phyloP scores from a whole-genome alignment of 2,888 invertebrate species.

The Agrypnus murinus region DNA sequence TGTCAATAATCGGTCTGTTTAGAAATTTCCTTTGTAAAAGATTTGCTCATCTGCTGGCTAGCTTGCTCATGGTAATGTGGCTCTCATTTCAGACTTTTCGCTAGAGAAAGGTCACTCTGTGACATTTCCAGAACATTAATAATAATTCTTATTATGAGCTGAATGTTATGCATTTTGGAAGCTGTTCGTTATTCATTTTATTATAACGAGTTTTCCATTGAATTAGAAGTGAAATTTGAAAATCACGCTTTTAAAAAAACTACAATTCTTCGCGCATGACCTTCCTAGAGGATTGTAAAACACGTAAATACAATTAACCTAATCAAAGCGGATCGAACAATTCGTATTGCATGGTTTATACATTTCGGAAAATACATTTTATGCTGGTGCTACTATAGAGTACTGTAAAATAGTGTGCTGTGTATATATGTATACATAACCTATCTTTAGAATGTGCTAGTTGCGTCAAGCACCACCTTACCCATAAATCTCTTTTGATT shows the following conservation, averaged over 20 bases:
- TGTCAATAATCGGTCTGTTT: constrained; percentile 47
- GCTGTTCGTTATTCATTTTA: no score
- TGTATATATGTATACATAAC: no score
- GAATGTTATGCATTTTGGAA: constrained; percentile 23
- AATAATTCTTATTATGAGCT: neutral
- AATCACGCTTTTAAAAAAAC: no score
- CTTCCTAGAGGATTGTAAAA: constrained; percentile 1
- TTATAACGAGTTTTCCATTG: no score
- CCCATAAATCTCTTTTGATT: constrained; percentile 22
- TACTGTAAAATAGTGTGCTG: no score
- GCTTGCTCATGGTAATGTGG: neutral
- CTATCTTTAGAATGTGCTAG: constrained; percentile 31
- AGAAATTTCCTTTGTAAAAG: constrained; percentile 37
- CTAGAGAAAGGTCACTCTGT: constrained; percentile 29
- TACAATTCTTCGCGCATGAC: no score
- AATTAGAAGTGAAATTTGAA: no score
- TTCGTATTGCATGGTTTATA: constrained; percentile 2
- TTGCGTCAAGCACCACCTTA: constrained; percentile 24
- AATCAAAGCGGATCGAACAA: neutral
- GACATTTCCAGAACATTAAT: constrained; percentile 25
- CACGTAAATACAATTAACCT: no score
- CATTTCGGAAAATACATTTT: constrained; percentile 14
- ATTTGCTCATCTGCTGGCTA: neutral
- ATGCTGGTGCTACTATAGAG: no score
- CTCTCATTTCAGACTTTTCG: neutral